Evolutionary conservation across 2,888 invertebrate genomes (phyloP), one percentile per base, ranked within the genome.

Genomic region (Stramonita haemastoma): DNA sequence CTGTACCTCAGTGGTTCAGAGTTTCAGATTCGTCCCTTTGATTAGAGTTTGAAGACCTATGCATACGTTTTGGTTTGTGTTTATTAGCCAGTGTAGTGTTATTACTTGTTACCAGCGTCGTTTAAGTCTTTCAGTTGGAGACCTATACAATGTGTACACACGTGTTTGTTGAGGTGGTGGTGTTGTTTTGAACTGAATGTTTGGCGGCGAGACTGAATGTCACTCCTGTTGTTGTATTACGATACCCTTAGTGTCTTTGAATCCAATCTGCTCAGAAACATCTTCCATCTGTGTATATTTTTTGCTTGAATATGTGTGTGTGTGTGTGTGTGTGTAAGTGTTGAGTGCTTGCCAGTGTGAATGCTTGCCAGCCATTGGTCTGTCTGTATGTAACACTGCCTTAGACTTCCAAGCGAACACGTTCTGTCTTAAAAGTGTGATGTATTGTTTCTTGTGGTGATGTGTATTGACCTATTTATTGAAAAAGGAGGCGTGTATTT

Each of bases 61-160:
- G 73, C 73, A 73, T 73, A 73, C n/a, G n/a, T n/a, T 8, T 73
- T n/a, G n/a, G 73, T 73, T 73, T 22, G n/a, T 13, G n/a, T 13
- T 26, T n/a, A 73, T 73, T n/a, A 73, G 73, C 73, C n/a, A 73
- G n/a, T n/a, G n/a, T 73, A 26, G n/a, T n/a, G n/a, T n/a, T 26
- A 73, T n/a, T 6, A 46, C 73, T 73, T 73, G 73, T 73, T 73
- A n/a, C 13, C 73, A 73, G 26, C n/a, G 19, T 66, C 66, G 60
- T 46, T 46, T 46, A 46, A 46, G 46, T 79, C 79, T 79, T 79
- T 32, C 79, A 34, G 79, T 34, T 34, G 34, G 79, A 32, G 79
- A 34, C 79, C 79, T 34, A 79, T 79, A 32, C 79, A 79, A 34
- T 79, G 79, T 79, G 79, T 79, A 32, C 17, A 22, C 34, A 79